Base-by-base conservation (phyloP, 2,797 vertebrate species). In the Smutsia gigantea region DNA sequence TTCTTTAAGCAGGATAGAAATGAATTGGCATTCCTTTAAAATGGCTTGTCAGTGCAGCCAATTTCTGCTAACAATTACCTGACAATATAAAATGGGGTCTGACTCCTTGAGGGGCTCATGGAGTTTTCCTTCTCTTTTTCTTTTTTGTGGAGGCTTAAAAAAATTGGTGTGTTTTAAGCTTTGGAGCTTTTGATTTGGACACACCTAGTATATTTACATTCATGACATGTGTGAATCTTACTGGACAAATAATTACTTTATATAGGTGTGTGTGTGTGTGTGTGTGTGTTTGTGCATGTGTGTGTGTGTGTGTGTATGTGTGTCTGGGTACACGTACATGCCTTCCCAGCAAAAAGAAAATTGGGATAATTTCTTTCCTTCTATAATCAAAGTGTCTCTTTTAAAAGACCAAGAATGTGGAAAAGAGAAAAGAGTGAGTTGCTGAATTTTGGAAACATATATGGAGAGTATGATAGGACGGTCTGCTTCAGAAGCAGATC, bases 31-130 rank as follows among this genome's bases (percentile, higher is more conserved):
- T 97, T 97, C 94, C 93, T 97, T 71, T 53, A 83, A 96, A 96
- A 97, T 95, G 89, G 49, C 93, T 92, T 75, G 64, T 87, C 87
- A 96, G 97, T 96, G 91, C 9, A 66, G 75, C 74, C 8, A 0
- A 71, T 94, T 93, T 93, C 96, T 97, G 89, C 82, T 96, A 96
- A 84, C 92, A 97, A 93, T 97, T 96, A 95, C 90, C 94, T 68
- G 57, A 42, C 92, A 34, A 13, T 59, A 46, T n/a, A 82, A 85
- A 77, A 77, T 66, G 42, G 79, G 63, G 46, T 72, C 55, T 79
- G 89, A 79, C 37, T 96, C 66, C 46, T 75, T 11, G 1, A 53
- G 61, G 93, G 83, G 82, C 74, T 49, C 29, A 53, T 19, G 15
- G 51, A 46, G 34, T 37, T 96, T 85, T 72, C 34, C 46, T 66